These are phyloP conservation scores for Aquatica leii DNA, from an alignment of 2,888 invertebrate genomes.

Conservation along the genomic window DNA sequence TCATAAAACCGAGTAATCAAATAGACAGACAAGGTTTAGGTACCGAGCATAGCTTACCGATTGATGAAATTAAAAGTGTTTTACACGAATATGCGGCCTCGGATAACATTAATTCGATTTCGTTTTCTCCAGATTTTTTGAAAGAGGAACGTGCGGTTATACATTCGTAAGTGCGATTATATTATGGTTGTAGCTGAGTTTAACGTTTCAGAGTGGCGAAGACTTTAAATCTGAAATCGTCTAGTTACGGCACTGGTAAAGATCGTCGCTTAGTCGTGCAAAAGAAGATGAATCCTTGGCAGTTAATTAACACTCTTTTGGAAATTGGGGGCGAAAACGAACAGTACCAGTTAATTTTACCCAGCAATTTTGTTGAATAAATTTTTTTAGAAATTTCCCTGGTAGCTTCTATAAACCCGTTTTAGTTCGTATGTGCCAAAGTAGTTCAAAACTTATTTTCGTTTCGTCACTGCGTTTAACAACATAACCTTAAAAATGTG, in stretches of 20 bases:
- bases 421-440: too few species aligned
- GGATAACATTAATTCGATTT: conserved; percentile 21
- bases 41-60: conserved; percentile 11
- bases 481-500: too few species aligned
- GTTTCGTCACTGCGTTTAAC: too few species aligned
- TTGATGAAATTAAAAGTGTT: conserved; percentile 18
- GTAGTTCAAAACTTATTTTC: too few species aligned
- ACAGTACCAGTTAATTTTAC: conserved; percentile 24
- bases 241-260: conserved; percentile 23
- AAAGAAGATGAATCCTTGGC: conserved; percentile 20
- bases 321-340: conserved; percentile 30
- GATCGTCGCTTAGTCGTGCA: conserved; percentile 24
- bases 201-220: conserved; percentile 23
- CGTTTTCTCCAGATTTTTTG: conserved; percentile 29
- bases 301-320: conserved; percentile 21
- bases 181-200: not conserved
- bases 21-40: conserved; percentile 30
- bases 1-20: conserved; percentile 21
- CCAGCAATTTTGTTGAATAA: conserved; percentile 16
- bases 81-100: conserved; percentile 20
- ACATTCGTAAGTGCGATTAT: conserved; percentile 24
- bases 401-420: too few species aligned
- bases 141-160: conserved; percentile 26
- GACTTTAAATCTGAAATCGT: conserved; percentile 20
- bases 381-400: too few species aligned